phyloP scores from a whole-genome alignment of 2,888 invertebrate genomes.

The Drosophila pseudotalamancana region DNA sequence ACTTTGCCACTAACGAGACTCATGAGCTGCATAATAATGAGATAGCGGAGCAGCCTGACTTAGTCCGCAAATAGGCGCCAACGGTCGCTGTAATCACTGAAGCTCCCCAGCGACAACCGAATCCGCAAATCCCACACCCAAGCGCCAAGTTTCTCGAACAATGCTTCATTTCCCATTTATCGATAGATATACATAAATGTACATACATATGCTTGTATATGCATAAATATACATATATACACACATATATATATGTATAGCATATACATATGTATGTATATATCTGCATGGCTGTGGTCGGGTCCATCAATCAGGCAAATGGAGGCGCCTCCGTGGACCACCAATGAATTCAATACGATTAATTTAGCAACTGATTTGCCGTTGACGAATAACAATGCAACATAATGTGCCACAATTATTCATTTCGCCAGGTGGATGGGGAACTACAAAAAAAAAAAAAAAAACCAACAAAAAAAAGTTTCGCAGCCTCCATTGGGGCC shows the following conservation, averaged over 20 bases:
- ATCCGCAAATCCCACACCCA: neutral
- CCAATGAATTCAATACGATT: slow-evolving; percentile 74
- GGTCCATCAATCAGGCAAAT: slow-evolving; percentile 64
- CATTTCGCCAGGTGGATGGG: slow-evolving; percentile 48
- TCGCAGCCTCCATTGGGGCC: slow-evolving; percentile 10
- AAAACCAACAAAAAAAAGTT: slow-evolving; percentile 1
- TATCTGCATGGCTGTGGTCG: slow-evolving; percentile 20
- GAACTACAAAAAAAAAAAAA: neutral
- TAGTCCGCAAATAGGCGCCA: slow-evolving; percentile 57
- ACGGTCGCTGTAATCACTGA: slow-evolving; percentile 56
- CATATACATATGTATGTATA: neutral
- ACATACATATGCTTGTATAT: neutral
- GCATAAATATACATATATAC: neutral
- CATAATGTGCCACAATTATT: slow-evolving; percentile 76
- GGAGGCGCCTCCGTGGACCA: slow-evolving; percentile 37
- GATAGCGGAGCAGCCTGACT: slow-evolving; percentile 30
- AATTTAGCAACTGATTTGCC: slow-evolving; percentile 79
- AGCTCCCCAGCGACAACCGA: slow-evolving; percentile 25
- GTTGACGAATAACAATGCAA: slow-evolving; percentile 77
- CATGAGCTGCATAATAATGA: slow-evolving; percentile 77
- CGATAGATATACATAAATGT: slow-evolving; percentile 2
- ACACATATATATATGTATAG: neutral
- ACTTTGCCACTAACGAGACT: slow-evolving; percentile 79
- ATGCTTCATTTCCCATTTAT: slow-evolving; percentile 58
- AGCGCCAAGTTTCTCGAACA: slow-evolving; percentile 21